Evolutionary conservation across 2,113 vertebrate genomes (phyloP).

Genomic region (Leptosomus discolor): DNA sequence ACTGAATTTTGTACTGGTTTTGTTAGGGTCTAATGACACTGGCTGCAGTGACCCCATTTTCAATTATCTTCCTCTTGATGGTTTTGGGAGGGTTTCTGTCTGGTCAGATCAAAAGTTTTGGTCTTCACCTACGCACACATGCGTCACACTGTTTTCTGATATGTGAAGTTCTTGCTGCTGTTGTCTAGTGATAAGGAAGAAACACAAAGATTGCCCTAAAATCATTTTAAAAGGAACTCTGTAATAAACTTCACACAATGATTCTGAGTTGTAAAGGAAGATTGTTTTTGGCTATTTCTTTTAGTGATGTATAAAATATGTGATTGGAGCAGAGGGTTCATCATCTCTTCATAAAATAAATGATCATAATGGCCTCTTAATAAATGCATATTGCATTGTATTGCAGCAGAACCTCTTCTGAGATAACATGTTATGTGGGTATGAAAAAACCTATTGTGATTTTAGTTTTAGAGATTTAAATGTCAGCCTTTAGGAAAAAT

Average conservation of each 20-base stretch:
- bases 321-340: neutral
- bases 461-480: constrained; percentile 21
- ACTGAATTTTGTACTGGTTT: neutral
- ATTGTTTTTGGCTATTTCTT: neutral
- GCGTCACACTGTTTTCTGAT: neutral
- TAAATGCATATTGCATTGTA: neutral
- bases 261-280: neutral
- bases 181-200: neutral
- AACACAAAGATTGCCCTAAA: neutral
- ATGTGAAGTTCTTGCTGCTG: neutral
- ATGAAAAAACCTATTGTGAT: neutral
- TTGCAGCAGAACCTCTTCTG: neutral
- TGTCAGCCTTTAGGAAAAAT: neutral
- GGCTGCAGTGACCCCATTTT: neutral
- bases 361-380: neutral
- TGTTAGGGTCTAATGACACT: neutral
- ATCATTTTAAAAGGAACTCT: neutral
- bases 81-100: neutral
- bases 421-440: neutral
- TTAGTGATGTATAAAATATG: neutral
- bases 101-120: neutral
- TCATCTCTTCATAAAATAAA: neutral
- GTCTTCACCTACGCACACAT: neutral
- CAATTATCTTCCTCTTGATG: neutral
- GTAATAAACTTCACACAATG: neutral